These are phyloP conservation scores for Buceros bicornis DNA, from an alignment of 2,797 vertebrate genomes.

Conservation along the genomic window DNA sequence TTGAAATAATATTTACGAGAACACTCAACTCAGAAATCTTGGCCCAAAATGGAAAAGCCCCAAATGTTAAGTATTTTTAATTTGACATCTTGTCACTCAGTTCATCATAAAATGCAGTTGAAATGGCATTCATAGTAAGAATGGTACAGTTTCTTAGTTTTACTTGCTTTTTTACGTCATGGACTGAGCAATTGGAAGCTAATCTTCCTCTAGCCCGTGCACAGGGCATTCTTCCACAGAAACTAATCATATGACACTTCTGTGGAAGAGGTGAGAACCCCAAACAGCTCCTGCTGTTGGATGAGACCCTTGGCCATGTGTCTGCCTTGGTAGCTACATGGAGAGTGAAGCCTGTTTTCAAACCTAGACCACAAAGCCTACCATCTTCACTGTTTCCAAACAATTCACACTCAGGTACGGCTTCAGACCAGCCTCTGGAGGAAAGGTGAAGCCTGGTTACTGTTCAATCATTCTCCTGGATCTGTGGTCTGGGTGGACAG, in stretches of 20 bases:
- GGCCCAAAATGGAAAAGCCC: background rate
- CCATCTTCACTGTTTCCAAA: background rate
- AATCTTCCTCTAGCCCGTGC: background rate
- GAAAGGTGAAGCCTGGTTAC: background rate
- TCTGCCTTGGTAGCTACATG: background rate
- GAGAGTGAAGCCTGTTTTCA: background rate
- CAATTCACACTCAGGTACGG: background rate
- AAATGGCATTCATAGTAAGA: background rate
- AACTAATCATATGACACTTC: background rate
- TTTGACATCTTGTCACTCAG: background rate
- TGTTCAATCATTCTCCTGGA: background rate
- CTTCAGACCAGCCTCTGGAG: background rate
- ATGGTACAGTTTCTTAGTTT: background rate
- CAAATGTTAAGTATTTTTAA: constrained; percentile 9
- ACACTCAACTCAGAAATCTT: constrained; percentile 11
- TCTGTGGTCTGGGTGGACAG: background rate
- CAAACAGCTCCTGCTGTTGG: background rate
- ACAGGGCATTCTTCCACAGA: background rate
- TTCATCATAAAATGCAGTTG: background rate
- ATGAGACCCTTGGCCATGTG: background rate
- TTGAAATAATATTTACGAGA: constrained; percentile 32
- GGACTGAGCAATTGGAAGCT: background rate
- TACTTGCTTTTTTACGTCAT: background rate
- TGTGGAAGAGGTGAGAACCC: background rate
- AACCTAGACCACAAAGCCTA: background rate